A percentile compares a stretch with the other conserved stretches of the same genome.
Evolutionary conservation across 2,113 vertebrate genomes (phyloP).

Genomic region (Hypomesus transpacificus): DNA sequence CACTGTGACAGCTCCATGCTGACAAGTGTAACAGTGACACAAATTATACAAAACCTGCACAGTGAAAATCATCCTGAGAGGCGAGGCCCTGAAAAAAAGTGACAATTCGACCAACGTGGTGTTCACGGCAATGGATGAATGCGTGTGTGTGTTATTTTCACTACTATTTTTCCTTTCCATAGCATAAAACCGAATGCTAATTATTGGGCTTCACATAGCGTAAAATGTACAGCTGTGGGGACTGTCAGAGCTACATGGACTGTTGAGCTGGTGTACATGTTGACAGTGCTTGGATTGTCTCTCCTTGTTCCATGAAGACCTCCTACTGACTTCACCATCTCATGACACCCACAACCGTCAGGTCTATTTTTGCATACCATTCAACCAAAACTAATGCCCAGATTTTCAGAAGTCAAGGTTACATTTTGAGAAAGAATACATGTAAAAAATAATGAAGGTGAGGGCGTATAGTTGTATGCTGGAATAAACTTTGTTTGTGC

Average conservation of each 20-base stretch:
- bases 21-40: slow-evolving; percentile 77
- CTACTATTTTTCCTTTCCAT: slow-evolving; percentile 25
- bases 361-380: slow-evolving; percentile 22
- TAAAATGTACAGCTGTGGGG: slow-evolving; percentile 81
- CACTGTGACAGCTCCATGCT: slow-evolving; percentile 73
- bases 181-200: slow-evolving; percentile 73
- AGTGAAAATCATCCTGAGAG: slow-evolving; percentile 67
- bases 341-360: slow-evolving; percentile 59
- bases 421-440: slow-evolving; percentile 12
- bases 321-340: slow-evolving; percentile 48
- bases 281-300: slow-evolving; percentile 78
- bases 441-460: too few relatives aligned
- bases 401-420: not conserved
- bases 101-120: slow-evolving; percentile 60
- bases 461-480: too few relatives aligned
- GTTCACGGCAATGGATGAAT: slow-evolving; percentile 28
- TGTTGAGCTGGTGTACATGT: slow-evolving; percentile 76
- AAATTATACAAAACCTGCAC: slow-evolving; percentile 73
- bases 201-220: slow-evolving; percentile 85
- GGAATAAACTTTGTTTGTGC: too few relatives aligned
- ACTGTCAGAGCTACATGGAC: slow-evolving; percentile 77
- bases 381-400: slow-evolving; percentile 8
- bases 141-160: slow-evolving; percentile 25
- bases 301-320: slow-evolving; percentile 42
- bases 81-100: slow-evolving; percentile 57